Conservation (phyloP, 2,113 vertebrate species). For the Dromiciops gliroides region DNA sequence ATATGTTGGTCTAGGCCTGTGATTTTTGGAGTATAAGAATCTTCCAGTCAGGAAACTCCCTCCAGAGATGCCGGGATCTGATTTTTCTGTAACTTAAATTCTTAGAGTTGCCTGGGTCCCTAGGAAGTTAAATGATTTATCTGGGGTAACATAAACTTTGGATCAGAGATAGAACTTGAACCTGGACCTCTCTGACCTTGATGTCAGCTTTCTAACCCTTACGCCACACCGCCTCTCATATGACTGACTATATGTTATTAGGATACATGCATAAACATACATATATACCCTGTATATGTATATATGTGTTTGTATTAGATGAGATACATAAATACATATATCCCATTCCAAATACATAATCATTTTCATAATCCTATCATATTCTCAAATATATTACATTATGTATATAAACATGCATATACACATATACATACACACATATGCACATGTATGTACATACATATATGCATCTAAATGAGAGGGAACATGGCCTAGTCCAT, state of each 20-base stretch:
- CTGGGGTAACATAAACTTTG: neutral
- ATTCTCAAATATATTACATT: too few species aligned
- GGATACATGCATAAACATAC: neutral
- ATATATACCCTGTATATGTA: neutral
- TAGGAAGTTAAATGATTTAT: neutral
- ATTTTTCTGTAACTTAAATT: neutral
- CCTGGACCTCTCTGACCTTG: neutral
- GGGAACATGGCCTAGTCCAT: too few species aligned
- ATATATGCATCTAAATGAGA: too few species aligned
- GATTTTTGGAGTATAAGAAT: neutral
- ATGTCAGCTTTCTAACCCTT: neutral
- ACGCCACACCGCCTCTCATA: neutral
- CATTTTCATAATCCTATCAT: too few species aligned
- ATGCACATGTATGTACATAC: too few species aligned
- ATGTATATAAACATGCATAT: too few species aligned
- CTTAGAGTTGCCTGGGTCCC: neutral
- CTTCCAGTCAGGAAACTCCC: neutral
- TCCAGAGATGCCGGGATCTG: neutral
- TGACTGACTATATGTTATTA: neutral
- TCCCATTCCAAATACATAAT: too few species aligned
- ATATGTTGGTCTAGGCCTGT: neutral
- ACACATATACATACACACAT: too few species aligned
- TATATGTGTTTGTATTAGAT: too few species aligned
- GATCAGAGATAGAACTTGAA: neutral
- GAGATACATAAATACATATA: too few species aligned